Evolutionary conservation across 2,113 vertebrate genomes (phyloP).

Genomic region (Rhipidura dahli): DNA sequence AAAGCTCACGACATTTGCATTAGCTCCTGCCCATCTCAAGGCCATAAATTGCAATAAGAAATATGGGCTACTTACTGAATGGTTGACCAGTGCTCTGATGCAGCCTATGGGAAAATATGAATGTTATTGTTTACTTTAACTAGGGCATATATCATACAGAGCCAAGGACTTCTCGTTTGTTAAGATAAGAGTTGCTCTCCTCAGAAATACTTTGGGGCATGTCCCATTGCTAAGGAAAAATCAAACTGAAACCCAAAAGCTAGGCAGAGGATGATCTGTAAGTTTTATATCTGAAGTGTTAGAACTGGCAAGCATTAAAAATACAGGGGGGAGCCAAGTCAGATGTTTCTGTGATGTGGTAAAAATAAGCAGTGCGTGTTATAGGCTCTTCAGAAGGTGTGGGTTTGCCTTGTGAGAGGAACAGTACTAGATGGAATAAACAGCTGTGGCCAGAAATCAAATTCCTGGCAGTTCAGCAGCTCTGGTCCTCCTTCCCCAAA

Average conservation of each 20-base stretch:
- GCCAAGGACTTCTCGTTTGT: background rate
- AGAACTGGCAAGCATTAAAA: slow-evolving; percentile 60
- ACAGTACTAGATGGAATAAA: slow-evolving; percentile 56
- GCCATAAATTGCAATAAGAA: slow-evolving; percentile 20
- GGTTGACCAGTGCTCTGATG: slow-evolving; percentile 42
- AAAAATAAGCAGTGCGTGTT: slow-evolving; percentile 51
- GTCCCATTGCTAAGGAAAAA: slow-evolving; percentile 43
- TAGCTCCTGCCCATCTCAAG: slow-evolving; percentile 6
- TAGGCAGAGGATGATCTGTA: background rate
- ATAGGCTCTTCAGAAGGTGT: slow-evolving; percentile 57
- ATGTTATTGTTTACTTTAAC: slow-evolving; percentile 60
- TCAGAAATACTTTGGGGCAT: background rate
- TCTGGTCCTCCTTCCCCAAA: slow-evolving; percentile 49
- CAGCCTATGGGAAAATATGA: slow-evolving; percentile 44
- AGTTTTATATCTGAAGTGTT: slow-evolving; percentile 58
- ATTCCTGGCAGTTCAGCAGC: slow-evolving; percentile 62
- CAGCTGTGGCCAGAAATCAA: slow-evolving; percentile 71
- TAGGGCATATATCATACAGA: slow-evolving; percentile 23
- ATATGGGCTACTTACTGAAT: slow-evolving; percentile 33
- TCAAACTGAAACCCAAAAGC: background rate
- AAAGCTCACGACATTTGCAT: slow-evolving; percentile 27
- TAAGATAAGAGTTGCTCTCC: slow-evolving; percentile 14
- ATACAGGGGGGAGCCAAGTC: background rate
- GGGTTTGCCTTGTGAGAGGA: slow-evolving; percentile 41
- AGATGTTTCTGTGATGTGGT: slow-evolving; percentile 22